Conservation (phyloP, 2,888 invertebrate species). For the Euproctis similis region DNA sequence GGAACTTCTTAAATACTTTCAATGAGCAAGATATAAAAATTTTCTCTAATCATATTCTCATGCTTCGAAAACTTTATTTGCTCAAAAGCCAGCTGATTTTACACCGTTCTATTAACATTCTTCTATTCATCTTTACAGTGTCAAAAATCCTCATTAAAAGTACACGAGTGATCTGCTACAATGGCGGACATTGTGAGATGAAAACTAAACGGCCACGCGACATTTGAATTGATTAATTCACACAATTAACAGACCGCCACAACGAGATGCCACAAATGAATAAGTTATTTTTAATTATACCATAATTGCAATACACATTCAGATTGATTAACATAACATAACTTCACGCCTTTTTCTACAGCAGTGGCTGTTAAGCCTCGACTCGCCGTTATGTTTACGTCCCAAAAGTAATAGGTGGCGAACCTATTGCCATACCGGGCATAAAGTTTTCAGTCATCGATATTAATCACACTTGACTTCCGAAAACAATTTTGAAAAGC, state of each 20-base stretch:
- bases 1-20: no score
- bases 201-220: slow-evolving; percentile 63
- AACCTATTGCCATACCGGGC: no score
- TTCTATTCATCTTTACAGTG: background rate
- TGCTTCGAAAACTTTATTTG: background rate
- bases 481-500: no score
- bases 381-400: no score
- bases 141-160: slow-evolving; percentile 13
- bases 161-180: slow-evolving; percentile 42
- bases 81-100: no score
- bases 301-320: slow-evolving; percentile 52
- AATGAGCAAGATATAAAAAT: background rate
- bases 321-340: slow-evolving; percentile 35
- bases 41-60: background rate
- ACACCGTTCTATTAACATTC: slow-evolving; percentile 12
- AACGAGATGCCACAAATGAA: slow-evolving; percentile 58
- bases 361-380: no score
- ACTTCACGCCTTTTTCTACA: no score
- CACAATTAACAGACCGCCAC: slow-evolving; percentile 53
- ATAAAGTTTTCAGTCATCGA: no score
- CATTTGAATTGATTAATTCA: slow-evolving; percentile 70
- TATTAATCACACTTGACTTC: no score
- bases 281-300: slow-evolving; percentile 73
- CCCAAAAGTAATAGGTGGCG: no score
- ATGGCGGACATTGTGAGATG: slow-evolving; percentile 53